Base-by-base conservation (phyloP, 2,113 vertebrate genomes). In the Leptodactylus fuscus region DNA sequence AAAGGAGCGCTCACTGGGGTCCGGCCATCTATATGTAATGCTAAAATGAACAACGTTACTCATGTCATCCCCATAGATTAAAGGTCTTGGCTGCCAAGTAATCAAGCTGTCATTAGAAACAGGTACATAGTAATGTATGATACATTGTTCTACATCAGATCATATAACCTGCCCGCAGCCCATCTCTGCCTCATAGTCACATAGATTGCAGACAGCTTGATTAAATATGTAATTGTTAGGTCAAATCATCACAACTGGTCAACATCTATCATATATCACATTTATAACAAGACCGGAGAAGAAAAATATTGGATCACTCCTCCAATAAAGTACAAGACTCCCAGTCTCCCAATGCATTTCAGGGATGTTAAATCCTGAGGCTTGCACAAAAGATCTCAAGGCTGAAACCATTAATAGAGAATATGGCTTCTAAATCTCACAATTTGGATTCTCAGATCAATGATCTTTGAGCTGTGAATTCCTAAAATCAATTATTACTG, bases 101-200 rank as follows among this genome's bases (percentile, higher is more conserved):
- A 76, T 76, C 71, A 75, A 75, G 71, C 65, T 69, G 34, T 75
- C 46, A 76, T 49, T 76, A 49, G n/a, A 49, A 51, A 49, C 46
- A 32, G 46, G 24, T 76, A 51, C 6, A 32, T 76, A 76, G 48
- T 20, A 29, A 76, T 49, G 44, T 32, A 76, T 49, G 46, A 49
- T 49, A 49, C 73, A 49, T 76, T 76, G 73, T 51, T 29, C 12
- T 20, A 76, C 15, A 76, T 8, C 44, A 51, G 44, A 29, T 49
- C 44, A 51, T 49, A 48, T 76, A 29, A 51, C 44, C n/a, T 20
- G 24, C 46, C 7, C 27, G 9, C 27, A 48, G 71, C 41, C 24
- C 71, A 46, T 48, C 71, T 18, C 46, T 51, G 46, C n/a, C 18
- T 34, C 4, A 15, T 49, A 49, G 51, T 58, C 51, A 58, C 11